Percentiles rank a stretch among this genome's conserved stretches.
Conservation (phyloP, 2,113 vertebrate genomes). For the Cyanoderma ruficeps region DNA sequence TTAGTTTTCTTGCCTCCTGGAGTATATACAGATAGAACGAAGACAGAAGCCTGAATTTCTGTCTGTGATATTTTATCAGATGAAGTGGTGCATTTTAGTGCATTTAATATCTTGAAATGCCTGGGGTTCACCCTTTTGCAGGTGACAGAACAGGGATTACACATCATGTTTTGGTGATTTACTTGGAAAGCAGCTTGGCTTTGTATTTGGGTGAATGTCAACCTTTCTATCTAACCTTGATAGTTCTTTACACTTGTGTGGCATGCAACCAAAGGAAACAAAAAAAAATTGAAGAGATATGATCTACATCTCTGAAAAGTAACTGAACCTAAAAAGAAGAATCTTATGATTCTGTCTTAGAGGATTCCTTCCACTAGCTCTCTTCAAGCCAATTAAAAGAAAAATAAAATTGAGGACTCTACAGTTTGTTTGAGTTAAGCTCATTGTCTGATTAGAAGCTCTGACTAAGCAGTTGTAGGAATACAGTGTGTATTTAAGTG, state of each 20-base stretch:
- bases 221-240: background rate
- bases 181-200: background rate
- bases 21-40: background rate
- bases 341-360: background rate
- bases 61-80: background rate
- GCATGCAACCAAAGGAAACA: background rate
- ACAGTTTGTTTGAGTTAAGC: background rate
- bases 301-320: background rate
- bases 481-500: background rate
- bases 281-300: background rate
- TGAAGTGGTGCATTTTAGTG: background rate
- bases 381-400: background rate
- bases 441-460: background rate
- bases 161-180: background rate
- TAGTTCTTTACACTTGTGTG: background rate
- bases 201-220: background rate
- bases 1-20: background rate
- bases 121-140: background rate
- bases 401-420: background rate
- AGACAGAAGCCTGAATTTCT: background rate
- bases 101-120: background rate
- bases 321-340: background rate
- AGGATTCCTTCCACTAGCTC: background rate
- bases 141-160: background rate
- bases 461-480: background rate